Evolutionary conservation across 2,113 vertebrate genomes (phyloP).

Genomic region (Polypterus bichir): DNA sequence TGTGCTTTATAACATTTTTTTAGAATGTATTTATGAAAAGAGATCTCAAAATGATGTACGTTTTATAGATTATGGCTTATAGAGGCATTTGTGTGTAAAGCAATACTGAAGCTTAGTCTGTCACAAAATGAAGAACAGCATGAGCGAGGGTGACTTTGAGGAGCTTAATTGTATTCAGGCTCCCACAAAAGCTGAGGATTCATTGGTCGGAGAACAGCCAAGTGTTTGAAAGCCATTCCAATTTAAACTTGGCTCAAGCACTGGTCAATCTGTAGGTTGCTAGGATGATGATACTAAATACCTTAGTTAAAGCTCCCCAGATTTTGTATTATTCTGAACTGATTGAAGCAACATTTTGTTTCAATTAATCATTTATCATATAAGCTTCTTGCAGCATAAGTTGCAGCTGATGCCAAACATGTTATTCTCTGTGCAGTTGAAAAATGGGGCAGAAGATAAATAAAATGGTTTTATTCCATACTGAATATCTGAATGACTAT

Average conservation of each 20-base stretch:
- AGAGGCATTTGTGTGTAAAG: no score
- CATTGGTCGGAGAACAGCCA: constrained; percentile 25
- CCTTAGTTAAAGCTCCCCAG: constrained; percentile 29
- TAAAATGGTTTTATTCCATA: constrained; percentile 14
- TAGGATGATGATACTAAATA: constrained; percentile 28
- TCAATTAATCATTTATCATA: constrained; percentile 45
- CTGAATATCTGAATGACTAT: constrained; percentile 23
- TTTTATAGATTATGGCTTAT: no score
- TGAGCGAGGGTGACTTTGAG: constrained; percentile 16
- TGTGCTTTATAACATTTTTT: no score
- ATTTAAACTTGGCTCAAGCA: constrained; percentile 29
- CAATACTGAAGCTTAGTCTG: not conserved
- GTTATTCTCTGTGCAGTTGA: constrained; percentile 29
- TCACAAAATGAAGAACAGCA: constrained; percentile 8
- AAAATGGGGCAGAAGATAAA: constrained; percentile 27
- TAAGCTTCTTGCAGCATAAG: constrained; percentile 31
- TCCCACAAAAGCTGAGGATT: constrained; percentile 15
- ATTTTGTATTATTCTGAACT: constrained; percentile 23
- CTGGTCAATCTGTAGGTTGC: constrained; percentile 32
- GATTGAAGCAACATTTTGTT: constrained; percentile 32
- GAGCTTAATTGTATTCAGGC: constrained; percentile 14
- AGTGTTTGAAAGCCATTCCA: constrained; percentile 34
- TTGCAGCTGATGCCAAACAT: constrained; percentile 23
- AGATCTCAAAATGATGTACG: no score
- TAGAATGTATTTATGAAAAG: no score